Evolutionary conservation across 2,888 invertebrate species (phyloP).

Genomic region (Scaptomyza flava): DNA sequence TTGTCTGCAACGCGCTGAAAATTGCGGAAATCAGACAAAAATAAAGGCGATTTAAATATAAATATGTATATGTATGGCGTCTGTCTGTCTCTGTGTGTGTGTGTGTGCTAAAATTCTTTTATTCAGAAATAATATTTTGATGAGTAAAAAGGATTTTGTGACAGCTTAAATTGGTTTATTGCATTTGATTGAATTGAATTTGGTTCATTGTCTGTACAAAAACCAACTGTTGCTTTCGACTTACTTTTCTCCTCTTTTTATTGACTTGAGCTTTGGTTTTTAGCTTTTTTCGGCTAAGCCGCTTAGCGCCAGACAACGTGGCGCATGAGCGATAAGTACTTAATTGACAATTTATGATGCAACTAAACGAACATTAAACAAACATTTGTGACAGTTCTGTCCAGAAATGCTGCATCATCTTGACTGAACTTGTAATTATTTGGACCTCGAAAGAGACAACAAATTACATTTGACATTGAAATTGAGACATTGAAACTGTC

Average conservation of each 20-base stretch:
- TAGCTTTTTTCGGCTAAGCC: conserved; percentile 22
- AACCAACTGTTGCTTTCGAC: conserved; percentile 4
- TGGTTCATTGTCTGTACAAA: conserved; percentile 18
- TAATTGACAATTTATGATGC: conserved; percentile 62
- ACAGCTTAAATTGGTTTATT: conserved; percentile 65
- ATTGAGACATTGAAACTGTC: conserved; percentile 63
- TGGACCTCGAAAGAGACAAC: conserved; percentile 37
- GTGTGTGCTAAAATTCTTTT: not conserved
- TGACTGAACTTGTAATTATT: conserved; percentile 54
- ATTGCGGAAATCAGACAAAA: conserved; percentile 42
- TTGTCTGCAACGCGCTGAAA: conserved; percentile 48
- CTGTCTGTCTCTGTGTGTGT: conserved; percentile 1
- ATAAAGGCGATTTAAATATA: conserved; percentile 22
- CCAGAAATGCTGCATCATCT: conserved; percentile 36
- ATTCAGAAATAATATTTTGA: conserved; percentile 44
- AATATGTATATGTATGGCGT: conserved; percentile 3
- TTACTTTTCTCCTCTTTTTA: not conserved
- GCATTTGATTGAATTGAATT: conserved; percentile 61
- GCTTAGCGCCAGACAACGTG: conserved; percentile 48
- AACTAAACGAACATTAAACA: conserved; percentile 10
- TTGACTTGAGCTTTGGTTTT: conserved; percentile 24
- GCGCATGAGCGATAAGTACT: conserved; percentile 63
- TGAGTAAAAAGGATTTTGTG: conserved; percentile 59
- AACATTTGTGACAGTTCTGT: conserved; percentile 25
- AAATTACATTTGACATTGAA: conserved; percentile 62